Conservation (phyloP, 92 coral and sea anemone genomes). For the Galaxea fascicularis region DNA sequence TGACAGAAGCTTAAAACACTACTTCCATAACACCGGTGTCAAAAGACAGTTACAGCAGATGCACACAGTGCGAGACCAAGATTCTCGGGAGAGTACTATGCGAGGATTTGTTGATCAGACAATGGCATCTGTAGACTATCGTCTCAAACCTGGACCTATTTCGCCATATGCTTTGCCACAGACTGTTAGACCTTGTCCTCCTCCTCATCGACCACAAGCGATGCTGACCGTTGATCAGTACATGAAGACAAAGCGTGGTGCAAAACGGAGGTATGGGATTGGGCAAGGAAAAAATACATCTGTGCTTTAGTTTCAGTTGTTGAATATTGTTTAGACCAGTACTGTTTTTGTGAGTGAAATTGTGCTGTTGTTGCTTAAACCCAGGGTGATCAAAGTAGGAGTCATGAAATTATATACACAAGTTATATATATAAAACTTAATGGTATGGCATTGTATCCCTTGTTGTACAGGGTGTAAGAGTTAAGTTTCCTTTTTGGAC, state of each 20-base stretch:
- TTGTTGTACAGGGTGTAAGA: no score
- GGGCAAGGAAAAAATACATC: no score
- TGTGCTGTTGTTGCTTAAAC: no score
- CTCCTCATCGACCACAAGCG: conserved; percentile 89
- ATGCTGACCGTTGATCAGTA: conserved; percentile 88
- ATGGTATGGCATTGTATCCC: no score
- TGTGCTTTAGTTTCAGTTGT: no score
- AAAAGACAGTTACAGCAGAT: conserved; percentile 88
- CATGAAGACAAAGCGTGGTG: conserved; percentile 88
- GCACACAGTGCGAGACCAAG: conserved; percentile 64
- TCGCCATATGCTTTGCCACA: conserved; percentile 91
- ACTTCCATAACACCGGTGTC: conserved; percentile 70
- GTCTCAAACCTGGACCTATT: conserved; percentile 82
- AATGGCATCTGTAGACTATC: conserved; percentile 91
- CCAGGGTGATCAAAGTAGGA: no score
- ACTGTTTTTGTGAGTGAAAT: no score
- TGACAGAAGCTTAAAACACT: conserved; percentile 96
- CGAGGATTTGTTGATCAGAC: conserved; percentile 81
- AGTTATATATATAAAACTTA: no score
- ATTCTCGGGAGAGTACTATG: conserved; percentile 76
- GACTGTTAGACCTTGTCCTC: conserved; percentile 67
- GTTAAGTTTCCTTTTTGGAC: no score
- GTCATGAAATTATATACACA: no score
- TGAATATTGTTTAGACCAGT: no score
- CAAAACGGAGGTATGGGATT: conserved; percentile 71